Conservation (phyloP, 2,888 invertebrate species). For the Loripinus fragilis region DNA sequence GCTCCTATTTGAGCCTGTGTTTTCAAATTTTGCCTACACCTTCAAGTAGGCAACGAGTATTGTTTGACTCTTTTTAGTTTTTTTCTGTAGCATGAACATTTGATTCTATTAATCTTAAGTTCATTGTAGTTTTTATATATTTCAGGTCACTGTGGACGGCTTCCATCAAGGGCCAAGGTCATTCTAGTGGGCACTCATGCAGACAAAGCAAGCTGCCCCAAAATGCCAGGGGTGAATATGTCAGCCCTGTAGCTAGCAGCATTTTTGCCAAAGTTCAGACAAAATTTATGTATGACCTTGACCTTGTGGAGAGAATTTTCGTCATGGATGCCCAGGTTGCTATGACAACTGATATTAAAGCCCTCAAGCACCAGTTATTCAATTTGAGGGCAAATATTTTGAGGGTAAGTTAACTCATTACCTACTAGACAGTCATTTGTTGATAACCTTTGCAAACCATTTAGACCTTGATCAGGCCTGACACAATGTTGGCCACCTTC, state of each 20-base stretch:
- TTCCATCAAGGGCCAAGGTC: slow-evolving; percentile 85
- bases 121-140: too few species aligned
- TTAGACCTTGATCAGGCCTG: too few species aligned
- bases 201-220: slow-evolving; percentile 85
- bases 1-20: too few species aligned
- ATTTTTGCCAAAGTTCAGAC: slow-evolving; percentile 83
- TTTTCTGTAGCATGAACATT: too few species aligned
- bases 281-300: slow-evolving; percentile 86
- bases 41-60: too few species aligned
- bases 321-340: slow-evolving; percentile 87
- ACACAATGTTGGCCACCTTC: too few species aligned
- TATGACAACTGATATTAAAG: slow-evolving; percentile 87
- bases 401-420: slow-evolving; percentile 39
- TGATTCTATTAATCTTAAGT: too few species aligned
- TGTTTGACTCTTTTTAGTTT: too few species aligned
- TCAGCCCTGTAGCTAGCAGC: slow-evolving; percentile 86
- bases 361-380: slow-evolving; percentile 85
- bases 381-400: slow-evolving; percentile 83
- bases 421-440: too few species aligned
- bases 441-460: too few species aligned
- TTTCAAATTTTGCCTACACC: too few species aligned
- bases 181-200: slow-evolving; percentile 88
- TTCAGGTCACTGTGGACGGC: slow-evolving; percentile 86
- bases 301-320: slow-evolving; percentile 86
- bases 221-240: slow-evolving; percentile 86